A percentile compares a stretch with the other conserved stretches of the same genome.
Conservation (phyloP, 2,113 vertebrate species). For the Ageneiosus marmoratus region DNA sequence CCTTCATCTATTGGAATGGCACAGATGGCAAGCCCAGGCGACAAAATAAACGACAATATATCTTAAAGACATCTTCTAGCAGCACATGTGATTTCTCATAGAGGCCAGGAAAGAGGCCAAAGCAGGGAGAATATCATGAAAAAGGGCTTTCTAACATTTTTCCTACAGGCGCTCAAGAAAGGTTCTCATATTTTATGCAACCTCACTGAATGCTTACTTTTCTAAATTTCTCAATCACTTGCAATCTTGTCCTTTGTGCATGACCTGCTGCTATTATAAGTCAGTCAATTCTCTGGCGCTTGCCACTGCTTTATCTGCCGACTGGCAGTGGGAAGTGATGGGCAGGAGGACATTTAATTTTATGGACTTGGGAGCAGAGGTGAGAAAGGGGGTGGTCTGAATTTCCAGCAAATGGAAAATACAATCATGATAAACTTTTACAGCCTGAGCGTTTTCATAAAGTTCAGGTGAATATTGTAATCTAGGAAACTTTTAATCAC, state of each 20-base stretch:
- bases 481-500: neutral
- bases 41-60: conserved; percentile 78
- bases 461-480: neutral
- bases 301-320: conserved; percentile 30
- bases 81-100: conserved; percentile 69
- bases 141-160: neutral
- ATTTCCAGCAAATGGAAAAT: neutral
- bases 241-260: conserved; percentile 47
- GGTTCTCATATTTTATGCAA: neutral
- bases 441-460: neutral
- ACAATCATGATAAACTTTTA: conserved; percentile 1
- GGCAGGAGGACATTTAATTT: conserved; percentile 6
- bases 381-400: neutral
- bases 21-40: conserved; percentile 78
- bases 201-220: conserved; percentile 16
- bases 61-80: conserved; percentile 72
- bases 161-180: neutral
- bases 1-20: conserved; percentile 68
- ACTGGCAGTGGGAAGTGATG: conserved; percentile 2
- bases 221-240: conserved; percentile 34
- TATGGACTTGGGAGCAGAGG: conserved; percentile 3
- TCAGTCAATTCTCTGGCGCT: conserved; percentile 21
- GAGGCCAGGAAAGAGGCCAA: conserved; percentile 52
- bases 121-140: conserved; percentile 28
- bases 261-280: conserved; percentile 39